Conservation (phyloP, 2,888 invertebrate species). For the Ischnura elegans region DNA sequence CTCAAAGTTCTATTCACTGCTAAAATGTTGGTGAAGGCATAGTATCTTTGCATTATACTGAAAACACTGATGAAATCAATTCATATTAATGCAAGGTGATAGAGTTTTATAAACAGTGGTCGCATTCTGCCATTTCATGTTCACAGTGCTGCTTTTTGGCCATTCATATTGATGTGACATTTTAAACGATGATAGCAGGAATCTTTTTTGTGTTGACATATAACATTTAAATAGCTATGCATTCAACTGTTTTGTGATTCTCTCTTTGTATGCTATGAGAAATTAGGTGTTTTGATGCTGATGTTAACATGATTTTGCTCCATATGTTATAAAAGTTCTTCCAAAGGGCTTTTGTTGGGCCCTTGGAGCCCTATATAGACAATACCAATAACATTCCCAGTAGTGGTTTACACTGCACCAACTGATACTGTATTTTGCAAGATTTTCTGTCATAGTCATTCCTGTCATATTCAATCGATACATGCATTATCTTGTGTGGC, state of each 20-base stretch:
- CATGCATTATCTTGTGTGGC: not conserved
- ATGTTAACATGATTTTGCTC: not conserved
- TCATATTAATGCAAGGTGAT: conserved; percentile 10
- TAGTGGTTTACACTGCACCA: conserved; percentile 37
- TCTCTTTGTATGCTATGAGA: not conserved
- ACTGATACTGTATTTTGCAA: not conserved
- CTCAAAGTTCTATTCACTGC: conserved; percentile 45
- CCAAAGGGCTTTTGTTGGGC: not conserved
- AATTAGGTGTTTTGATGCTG: not conserved
- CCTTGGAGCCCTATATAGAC: not conserved
- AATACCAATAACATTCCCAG: conserved; percentile 40
- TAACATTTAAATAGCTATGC: not conserved
- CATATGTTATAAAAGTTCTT: not conserved
- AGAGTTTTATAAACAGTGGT: conserved; percentile 43
- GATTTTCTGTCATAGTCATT: conserved; percentile 49
- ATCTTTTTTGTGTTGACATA: not conserved
- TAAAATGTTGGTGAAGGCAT: not conserved
- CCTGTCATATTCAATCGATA: conserved; percentile 4
- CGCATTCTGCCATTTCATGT: not conserved
- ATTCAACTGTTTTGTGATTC: not conserved
- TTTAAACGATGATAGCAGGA: not conserved
- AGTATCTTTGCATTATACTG: conserved; percentile 18
- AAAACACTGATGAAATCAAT: not conserved
- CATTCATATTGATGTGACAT: not conserved
- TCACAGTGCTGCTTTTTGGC: conserved; percentile 3